Conservation (phyloP, 2,888 invertebrate genomes). For the Pegoplata infirma region DNA sequence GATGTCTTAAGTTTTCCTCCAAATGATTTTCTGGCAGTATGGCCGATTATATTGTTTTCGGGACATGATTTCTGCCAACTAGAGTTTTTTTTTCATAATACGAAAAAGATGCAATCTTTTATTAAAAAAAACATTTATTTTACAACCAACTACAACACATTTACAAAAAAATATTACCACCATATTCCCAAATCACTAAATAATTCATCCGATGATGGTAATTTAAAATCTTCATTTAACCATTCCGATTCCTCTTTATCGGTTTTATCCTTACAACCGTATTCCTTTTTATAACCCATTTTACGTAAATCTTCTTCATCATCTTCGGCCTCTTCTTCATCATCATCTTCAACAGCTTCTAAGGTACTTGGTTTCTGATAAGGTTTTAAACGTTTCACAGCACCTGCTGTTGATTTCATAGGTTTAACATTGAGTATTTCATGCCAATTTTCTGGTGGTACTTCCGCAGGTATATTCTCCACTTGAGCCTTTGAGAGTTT, state of each 20-base stretch:
- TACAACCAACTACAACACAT: too few relatives aligned
- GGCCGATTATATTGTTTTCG: too few relatives aligned
- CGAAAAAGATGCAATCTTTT: too few relatives aligned
- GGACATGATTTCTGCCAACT: too few relatives aligned
- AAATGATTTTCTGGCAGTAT: too few relatives aligned
- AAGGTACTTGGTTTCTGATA: slow-evolving; percentile 64
- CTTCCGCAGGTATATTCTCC: not conserved
- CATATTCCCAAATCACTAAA: slow-evolving; percentile 74
- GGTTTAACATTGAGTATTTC: slow-evolving; percentile 58
- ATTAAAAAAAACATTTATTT: too few relatives aligned
- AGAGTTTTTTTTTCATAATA: too few relatives aligned
- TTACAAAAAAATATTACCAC: slow-evolving; percentile 67
- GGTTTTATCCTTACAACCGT: slow-evolving; percentile 63
- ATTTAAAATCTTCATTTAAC: slow-evolving; percentile 73
- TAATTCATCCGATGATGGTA: slow-evolving; percentile 73
- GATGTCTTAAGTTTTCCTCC: too few relatives aligned
- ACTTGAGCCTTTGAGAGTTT: slow-evolving; percentile 38
- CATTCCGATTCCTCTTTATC: slow-evolving; percentile 69
- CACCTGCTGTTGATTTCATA: slow-evolving; percentile 39
- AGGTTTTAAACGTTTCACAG: slow-evolving; percentile 54
- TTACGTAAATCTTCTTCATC: slow-evolving; percentile 73
- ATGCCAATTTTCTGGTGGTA: slow-evolving; percentile 44
- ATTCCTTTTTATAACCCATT: slow-evolving; percentile 71
- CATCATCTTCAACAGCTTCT: slow-evolving; percentile 74
- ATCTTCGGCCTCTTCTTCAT: slow-evolving; percentile 71